A percentile compares a stretch with the other conserved stretches of the same genome.
Conservation (phyloP, 1,140 invertebrate species). For the Pollicipes pollicipes region DNA sequence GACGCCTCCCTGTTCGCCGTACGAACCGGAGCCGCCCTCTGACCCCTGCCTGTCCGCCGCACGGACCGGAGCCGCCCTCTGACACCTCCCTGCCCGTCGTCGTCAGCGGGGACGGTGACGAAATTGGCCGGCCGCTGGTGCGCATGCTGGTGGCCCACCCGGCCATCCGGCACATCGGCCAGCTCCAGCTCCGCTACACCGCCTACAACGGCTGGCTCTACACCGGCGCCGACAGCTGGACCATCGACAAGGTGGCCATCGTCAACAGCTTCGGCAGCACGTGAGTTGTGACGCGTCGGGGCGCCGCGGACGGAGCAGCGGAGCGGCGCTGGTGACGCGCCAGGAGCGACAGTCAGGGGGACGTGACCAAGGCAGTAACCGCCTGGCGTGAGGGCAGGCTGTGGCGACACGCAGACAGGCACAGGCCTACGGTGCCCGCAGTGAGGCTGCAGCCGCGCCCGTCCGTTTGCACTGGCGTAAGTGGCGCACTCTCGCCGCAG, state of each 20-base stretch:
- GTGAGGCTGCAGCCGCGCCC: background rate
- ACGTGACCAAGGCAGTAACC: background rate
- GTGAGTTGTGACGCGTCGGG: conserved; percentile 25
- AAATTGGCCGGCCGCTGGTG: conserved; percentile 50
- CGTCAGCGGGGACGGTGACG: conserved; percentile 48
- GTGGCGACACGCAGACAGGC: conserved; percentile 6
- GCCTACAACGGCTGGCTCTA: conserved; percentile 82
- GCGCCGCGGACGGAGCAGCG: conserved; percentile 3
- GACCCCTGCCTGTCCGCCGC: too few relatives aligned
- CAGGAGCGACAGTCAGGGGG: background rate
- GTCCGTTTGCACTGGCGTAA: too few relatives aligned
- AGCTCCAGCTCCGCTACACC: conserved; percentile 58
- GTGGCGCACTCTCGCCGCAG: too few relatives aligned
- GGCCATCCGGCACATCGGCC: conserved; percentile 47
- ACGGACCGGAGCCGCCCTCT: too few relatives aligned
- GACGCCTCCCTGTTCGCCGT: background rate
- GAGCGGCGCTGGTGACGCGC: background rate
- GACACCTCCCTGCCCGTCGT: background rate
- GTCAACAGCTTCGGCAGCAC: conserved; percentile 67
- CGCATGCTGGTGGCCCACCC: conserved; percentile 75
- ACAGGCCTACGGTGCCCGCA: conserved; percentile 1
- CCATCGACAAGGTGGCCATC: conserved; percentile 60
- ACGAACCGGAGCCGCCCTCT: too few relatives aligned
- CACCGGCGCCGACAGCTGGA: conserved; percentile 57
- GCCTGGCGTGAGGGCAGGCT: background rate